Base-by-base conservation (phyloP, 2,797 vertebrate species). In the Myotis myotis region DNA sequence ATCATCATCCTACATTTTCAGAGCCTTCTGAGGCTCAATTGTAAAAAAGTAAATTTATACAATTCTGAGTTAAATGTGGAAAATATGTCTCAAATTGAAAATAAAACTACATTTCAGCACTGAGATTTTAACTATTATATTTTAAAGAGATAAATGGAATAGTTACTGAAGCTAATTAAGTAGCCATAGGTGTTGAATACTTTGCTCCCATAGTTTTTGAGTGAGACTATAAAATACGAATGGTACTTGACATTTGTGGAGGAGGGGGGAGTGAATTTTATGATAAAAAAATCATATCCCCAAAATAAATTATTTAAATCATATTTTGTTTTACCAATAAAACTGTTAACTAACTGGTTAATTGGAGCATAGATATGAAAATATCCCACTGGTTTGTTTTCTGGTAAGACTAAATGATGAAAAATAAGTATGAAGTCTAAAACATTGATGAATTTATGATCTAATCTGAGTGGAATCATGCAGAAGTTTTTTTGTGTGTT, bases 41-140 rank as follows among this genome's bases (percentile, higher is more conserved):
- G 66, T 57, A 93, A 94, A 87, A 96, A 81, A 33, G 0, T 36
- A 38, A 49, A 87, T n/a, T 86, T 70, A 68, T 79, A 82, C 81
- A 88, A 5, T 44, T 96, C 55, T 74, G 92, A 72, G 60, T 90
- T 78, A 90, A 93, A 57, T 0, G 3, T 15, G 2, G 38, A 64
- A 96, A 95, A 28, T 78, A 81, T 0, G 38, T 11, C 38, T 83
- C 5, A 2, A 49, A 33, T 93, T 95, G 47, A 66, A 71, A 96
- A 93, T 51, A 72, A 80, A 41, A 71, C 62, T 93, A 0, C 25
- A 62, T 25, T 49, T 51, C 68, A 55, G 38, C 13, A 80, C 25
- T 93, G 57, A 75, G 12, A 25, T 68, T 89, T 95, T 33, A 71
- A 38, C 8, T 75, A 70, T 41, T 84, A 25, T 30, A 81, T 68